phyloP scores from a whole-genome alignment of 2,888 invertebrate genomes.

The Phyllotreta striolata region DNA sequence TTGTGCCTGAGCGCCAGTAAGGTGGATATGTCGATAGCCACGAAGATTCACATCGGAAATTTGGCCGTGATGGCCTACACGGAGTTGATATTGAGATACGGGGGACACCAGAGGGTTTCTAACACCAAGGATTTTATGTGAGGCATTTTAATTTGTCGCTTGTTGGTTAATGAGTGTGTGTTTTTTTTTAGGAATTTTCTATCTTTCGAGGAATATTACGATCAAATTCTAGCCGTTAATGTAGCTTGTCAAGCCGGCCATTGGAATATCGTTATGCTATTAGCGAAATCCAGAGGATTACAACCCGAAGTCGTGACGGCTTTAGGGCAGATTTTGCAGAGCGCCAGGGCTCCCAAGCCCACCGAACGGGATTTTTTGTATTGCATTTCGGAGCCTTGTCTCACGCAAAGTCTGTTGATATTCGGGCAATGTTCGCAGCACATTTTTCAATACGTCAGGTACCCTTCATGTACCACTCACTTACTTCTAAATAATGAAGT shows the following conservation, averaged over 20 bases:
- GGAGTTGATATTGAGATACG: slow-evolving; percentile 63
- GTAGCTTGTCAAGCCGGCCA: slow-evolving; percentile 70
- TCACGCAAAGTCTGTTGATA: slow-evolving; percentile 57
- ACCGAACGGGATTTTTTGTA: slow-evolving; percentile 55
- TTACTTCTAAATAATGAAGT: too few species aligned
- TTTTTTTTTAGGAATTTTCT: slow-evolving; percentile 65
- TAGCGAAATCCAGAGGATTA: slow-evolving; percentile 65
- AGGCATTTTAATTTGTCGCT: slow-evolving; percentile 47
- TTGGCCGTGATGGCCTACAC: slow-evolving; percentile 72
- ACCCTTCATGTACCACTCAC: background rate
- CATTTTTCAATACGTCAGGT: slow-evolving; percentile 54
- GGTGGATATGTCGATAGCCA: slow-evolving; percentile 67
- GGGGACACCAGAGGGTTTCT: slow-evolving; percentile 54
- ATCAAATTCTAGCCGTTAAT: slow-evolving; percentile 70
- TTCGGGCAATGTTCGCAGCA: slow-evolving; percentile 53
- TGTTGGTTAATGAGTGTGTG: slow-evolving; percentile 4
- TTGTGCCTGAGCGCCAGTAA: slow-evolving; percentile 66
- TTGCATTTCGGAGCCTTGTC: slow-evolving; percentile 57
- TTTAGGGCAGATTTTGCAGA: slow-evolving; percentile 63
- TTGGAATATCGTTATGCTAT: slow-evolving; percentile 65
- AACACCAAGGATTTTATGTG: slow-evolving; percentile 65
- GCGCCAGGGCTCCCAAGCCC: slow-evolving; percentile 49
- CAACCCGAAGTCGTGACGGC: slow-evolving; percentile 67
- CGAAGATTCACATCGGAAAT: slow-evolving; percentile 71
- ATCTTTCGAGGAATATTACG: slow-evolving; percentile 69